Conservation (phyloP, 1,140 invertebrate genomes). For the Apis laboriosa region DNA sequence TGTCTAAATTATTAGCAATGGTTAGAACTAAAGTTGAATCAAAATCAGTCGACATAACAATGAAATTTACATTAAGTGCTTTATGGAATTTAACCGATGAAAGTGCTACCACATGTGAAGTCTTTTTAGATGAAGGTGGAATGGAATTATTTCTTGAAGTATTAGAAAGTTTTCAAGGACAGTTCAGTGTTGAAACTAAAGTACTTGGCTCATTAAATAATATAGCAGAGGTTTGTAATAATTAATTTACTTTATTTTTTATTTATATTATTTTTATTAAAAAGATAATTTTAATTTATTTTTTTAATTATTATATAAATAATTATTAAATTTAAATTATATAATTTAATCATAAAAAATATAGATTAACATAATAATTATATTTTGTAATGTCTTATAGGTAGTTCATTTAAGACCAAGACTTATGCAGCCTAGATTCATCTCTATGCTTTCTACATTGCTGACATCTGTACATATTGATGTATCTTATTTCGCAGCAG, state of each 20-base stretch:
- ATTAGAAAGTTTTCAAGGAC: constrained; percentile 84
- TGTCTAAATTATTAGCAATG: constrained; percentile 88
- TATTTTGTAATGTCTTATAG: constrained; percentile 59
- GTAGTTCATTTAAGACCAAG: constrained; percentile 80
- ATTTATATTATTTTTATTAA: neutral
- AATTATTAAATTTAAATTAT: too few species aligned
- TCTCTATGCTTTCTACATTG: constrained; percentile 84
- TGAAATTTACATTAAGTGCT: constrained; percentile 91
- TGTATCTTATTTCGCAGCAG: constrained; percentile 92
- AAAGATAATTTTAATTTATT: neutral
- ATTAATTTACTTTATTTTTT: neutral
- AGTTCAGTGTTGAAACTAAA: constrained; percentile 89
- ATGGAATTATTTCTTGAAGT: constrained; percentile 87
- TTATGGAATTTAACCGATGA: constrained; percentile 93
- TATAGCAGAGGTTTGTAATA: constrained; percentile 87
- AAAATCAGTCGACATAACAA: constrained; percentile 86
- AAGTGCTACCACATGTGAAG: constrained; percentile 87
- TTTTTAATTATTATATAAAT: constrained; percentile 4
- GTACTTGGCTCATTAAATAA: constrained; percentile 91
- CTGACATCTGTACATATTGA: constrained; percentile 88
- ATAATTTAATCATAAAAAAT: neutral
- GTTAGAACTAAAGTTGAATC: constrained; percentile 85
- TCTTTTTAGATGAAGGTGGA: constrained; percentile 88
- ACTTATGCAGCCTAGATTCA: constrained; percentile 85
- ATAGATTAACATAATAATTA: neutral